These are phyloP conservation scores for Pterocles orientalis DNA, from an alignment of 2,113 vertebrate species.

Conservation along the genomic window DNA sequence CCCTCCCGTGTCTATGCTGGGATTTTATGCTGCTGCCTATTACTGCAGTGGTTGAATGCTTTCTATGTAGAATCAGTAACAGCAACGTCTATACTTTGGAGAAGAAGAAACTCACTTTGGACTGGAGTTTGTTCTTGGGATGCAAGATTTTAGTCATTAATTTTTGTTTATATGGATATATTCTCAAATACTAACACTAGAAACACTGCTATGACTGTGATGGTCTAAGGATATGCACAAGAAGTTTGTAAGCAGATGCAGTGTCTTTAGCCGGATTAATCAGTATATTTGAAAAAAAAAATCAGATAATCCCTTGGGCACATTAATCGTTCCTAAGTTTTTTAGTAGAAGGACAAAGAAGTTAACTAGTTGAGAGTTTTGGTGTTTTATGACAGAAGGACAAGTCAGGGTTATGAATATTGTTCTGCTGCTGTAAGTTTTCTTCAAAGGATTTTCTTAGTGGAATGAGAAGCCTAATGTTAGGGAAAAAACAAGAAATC, in stretches of 20 bases:
- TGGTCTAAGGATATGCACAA: neutral
- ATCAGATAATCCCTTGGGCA: neutral
- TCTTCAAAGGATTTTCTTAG: conserved; percentile 12
- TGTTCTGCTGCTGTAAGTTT: neutral
- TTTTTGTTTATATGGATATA: neutral
- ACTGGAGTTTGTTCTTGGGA: neutral
- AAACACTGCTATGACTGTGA: neutral
- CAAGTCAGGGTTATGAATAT: neutral
- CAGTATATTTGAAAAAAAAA: neutral
- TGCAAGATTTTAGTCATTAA: neutral
- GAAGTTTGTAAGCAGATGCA: neutral
- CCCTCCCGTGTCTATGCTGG: neutral
- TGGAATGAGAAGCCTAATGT: neutral
- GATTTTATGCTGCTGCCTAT: neutral
- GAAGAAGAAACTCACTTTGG: neutral
- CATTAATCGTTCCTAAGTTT: neutral
- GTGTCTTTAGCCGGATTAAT: neutral
- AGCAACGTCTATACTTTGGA: neutral
- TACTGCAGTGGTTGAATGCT: neutral
- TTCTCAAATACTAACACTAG: neutral
- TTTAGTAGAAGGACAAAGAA: neutral
- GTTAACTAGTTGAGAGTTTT: neutral
- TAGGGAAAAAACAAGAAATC: neutral
- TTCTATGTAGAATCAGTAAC: neutral
- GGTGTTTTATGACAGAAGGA: neutral